Conservation (phyloP, 92 coral and sea anemone species). For the Phenganax subtilis region DNA sequence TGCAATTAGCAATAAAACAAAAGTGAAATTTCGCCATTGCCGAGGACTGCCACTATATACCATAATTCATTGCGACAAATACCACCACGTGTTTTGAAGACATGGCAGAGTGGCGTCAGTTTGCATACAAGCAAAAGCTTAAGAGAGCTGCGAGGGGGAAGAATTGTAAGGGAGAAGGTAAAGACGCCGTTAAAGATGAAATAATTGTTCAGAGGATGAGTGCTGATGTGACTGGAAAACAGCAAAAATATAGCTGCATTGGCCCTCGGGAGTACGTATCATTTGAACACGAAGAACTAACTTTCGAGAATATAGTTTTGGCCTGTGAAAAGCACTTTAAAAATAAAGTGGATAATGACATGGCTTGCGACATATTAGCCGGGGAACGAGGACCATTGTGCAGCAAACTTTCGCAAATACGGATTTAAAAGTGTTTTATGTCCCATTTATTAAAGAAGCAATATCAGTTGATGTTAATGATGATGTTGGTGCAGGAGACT, state of each 20-base stretch:
- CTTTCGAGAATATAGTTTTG: slow-evolving; percentile 30
- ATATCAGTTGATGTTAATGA: slow-evolving; percentile 33
- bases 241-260: slow-evolving; percentile 47
- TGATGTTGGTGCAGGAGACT: slow-evolving; percentile 29
- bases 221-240: slow-evolving; percentile 46
- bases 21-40: not conserved
- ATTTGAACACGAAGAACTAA: slow-evolving; percentile 41
- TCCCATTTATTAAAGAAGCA: slow-evolving; percentile 41
- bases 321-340: slow-evolving; percentile 47
- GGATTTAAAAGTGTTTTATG: slow-evolving; percentile 41
- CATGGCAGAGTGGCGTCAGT: slow-evolving; percentile 64
- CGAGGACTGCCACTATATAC: not conserved
- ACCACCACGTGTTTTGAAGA: slow-evolving; percentile 20
- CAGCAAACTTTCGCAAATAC: slow-evolving; percentile 43
- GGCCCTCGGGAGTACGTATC: slow-evolving; percentile 48
- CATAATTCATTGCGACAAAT: too few relatives aligned
- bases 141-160: slow-evolving; percentile 51
- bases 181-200: slow-evolving; percentile 40
- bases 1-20: not conserved
- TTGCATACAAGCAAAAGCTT: slow-evolving; percentile 52
- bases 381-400: slow-evolving; percentile 53
- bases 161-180: slow-evolving; percentile 20
- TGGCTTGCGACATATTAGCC: slow-evolving; percentile 51
- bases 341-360: slow-evolving; percentile 20
- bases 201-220: slow-evolving; percentile 52